Base-by-base conservation (phyloP, 1,140 invertebrate genomes). In the Cherax destructor region DNA sequence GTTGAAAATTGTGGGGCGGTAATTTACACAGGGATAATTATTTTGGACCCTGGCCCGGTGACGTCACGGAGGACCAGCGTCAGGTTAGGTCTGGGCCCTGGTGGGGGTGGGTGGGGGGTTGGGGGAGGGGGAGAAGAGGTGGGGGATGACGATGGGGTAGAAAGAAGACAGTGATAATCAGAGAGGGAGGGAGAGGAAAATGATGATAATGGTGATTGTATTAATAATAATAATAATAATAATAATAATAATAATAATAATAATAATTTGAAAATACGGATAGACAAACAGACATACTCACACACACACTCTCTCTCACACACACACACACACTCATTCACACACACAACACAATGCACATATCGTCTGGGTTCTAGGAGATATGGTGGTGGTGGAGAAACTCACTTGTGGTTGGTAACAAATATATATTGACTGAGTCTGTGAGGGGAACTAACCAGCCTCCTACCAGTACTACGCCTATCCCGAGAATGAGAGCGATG, bases 1-100 rank as follows among this genome's bases (percentile, higher is more conserved):
- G 65, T 69, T 69, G 65, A 69, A 69, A 69, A 69, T 69, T 69
- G 65, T 69, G 65, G 65, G 65, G 56, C 11, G 65, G 52, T 69
- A 69, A 69, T 69, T 69, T 69, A 3, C 65, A 69, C 16, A 21
- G 18, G 65, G 16, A 69, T 69, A 69, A 69, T 69, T 69, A 69
- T 69, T 69, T 69, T 69, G 65, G 65, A 69, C 65, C 65, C 65
- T 69, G 65, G 65, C 1, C 65, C 21, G 13, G 65, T 69, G 65
- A 69, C 65, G 65, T 69, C 65, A 69, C 13, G 52, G 52, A 13
- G 52, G 52, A 1, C 65, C 10, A 69, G 65, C 1, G 16, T 69
- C 16, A 69, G 65, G 65, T 69, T n/a, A 69, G 16, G 65, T 13
- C 11, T 10, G 1, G 61, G 61, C 9, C 56, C 30, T 41, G 21